Evolutionary conservation across 2,113 vertebrate genomes (phyloP).

Genomic region (zebrafish (Danio rerio)): GRCz12tu NC_133176.1:28350001-28350500

Average conservation of each 20-base stretch:
- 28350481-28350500: neutral
- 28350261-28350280: too few species aligned
- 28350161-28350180: neutral
- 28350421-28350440: neutral
- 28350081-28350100: neutral
- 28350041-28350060: slow-evolving; percentile 35
- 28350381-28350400: neutral
- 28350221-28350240: too few species aligned
- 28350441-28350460: neutral
- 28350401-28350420: neutral
- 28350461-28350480: too few species aligned
- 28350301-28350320: too few species aligned
- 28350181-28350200: too few species aligned
- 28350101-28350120: neutral
- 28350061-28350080: slow-evolving; percentile 34
- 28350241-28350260: too few species aligned
- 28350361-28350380: too few species aligned
- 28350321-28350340: neutral
- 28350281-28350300: too few species aligned
- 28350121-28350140: neutral
- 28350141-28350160: neutral
- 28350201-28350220: too few species aligned
- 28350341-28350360: too few species aligned
- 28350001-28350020: slow-evolving; percentile 51
- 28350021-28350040: slow-evolving; percentile 46